Percentiles rank a stretch among this genome's conserved stretches.
Evolutionary conservation across 2,113 vertebrate genomes (phyloP).

Genomic region (Brachyistius frenatus): DNA sequence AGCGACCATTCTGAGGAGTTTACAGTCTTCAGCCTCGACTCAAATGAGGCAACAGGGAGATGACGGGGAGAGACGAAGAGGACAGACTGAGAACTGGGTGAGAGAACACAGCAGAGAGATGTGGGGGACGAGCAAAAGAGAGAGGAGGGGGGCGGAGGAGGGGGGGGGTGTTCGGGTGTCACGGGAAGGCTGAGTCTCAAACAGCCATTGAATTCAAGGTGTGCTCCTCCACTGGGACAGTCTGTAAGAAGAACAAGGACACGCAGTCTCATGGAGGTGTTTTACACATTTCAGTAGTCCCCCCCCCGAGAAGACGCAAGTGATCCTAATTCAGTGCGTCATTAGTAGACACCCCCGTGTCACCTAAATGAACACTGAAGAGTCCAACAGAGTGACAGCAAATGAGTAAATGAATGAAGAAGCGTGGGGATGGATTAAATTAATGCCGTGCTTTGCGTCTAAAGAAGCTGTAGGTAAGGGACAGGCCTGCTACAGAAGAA

Average conservation of each 20-base stretch:
- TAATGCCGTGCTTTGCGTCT: too few relatives aligned
- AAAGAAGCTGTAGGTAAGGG: too few relatives aligned
- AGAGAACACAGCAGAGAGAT: neutral
- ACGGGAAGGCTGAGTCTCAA: constrained; percentile 8
- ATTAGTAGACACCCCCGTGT: too few relatives aligned
- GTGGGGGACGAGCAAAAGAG: neutral
- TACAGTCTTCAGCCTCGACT: constrained; percentile 9
- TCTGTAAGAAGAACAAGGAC: constrained; percentile 48
- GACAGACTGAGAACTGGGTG: neutral
- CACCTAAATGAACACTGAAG: too few relatives aligned
- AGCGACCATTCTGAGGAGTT: constrained; percentile 72
- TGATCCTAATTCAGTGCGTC: too few relatives aligned
- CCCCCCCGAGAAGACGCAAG: too few relatives aligned
- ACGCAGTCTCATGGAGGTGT: neutral
- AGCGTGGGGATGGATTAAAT: too few relatives aligned
- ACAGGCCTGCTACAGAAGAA: too few relatives aligned
- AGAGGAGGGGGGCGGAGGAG: neutral
- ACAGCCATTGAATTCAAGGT: constrained; percentile 13
- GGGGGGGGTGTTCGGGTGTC: neutral
- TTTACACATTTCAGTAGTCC: neutral
- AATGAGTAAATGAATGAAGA: too few relatives aligned
- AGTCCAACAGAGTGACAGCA: too few relatives aligned
- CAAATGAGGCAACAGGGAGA: neutral
- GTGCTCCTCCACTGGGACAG: constrained; percentile 4
- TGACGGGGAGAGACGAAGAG: neutral